These are phyloP conservation scores for Ctenomys sociabilis DNA, from an alignment of 2,113 vertebrate species.

Conservation along the genomic window DNA sequence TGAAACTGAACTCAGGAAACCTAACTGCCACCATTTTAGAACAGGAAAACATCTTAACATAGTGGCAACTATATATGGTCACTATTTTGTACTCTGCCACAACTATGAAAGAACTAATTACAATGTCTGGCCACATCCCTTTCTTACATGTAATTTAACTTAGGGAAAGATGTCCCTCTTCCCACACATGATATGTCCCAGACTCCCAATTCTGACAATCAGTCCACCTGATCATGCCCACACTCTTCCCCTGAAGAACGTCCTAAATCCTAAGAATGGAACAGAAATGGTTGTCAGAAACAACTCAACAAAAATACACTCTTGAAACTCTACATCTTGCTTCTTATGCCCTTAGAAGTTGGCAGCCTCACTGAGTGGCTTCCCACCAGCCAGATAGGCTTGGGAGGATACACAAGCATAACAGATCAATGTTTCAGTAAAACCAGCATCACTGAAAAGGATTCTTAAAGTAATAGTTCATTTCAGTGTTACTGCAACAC, in stretches of 20 bases:
- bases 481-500: not conserved
- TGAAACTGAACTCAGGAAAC: conserved; percentile 27
- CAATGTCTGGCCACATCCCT: not conserved
- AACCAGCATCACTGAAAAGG: not conserved
- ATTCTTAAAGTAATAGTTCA: not conserved
- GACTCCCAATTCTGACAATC: not conserved
- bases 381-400: not conserved
- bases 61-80: not conserved
- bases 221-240: not conserved
- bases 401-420: not conserved
- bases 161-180: not conserved
- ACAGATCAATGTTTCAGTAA: not conserved
- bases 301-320: not conserved
- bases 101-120: not conserved
- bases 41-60: conserved; percentile 12
- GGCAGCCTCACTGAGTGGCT: not conserved
- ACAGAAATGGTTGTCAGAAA: not conserved
- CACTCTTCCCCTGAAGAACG: not conserved
- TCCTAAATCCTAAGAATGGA: not conserved
- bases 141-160: conserved; percentile 4
- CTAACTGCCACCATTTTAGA: not conserved
- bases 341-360: not conserved
- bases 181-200: not conserved
- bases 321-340: not conserved
- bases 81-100: conserved; percentile 4